A percentile compares a stretch with the other conserved stretches of the same genome.
phyloP scores from a whole-genome alignment of 2,797 vertebrate species.

The Hypotaenidia okinawae region DNA sequence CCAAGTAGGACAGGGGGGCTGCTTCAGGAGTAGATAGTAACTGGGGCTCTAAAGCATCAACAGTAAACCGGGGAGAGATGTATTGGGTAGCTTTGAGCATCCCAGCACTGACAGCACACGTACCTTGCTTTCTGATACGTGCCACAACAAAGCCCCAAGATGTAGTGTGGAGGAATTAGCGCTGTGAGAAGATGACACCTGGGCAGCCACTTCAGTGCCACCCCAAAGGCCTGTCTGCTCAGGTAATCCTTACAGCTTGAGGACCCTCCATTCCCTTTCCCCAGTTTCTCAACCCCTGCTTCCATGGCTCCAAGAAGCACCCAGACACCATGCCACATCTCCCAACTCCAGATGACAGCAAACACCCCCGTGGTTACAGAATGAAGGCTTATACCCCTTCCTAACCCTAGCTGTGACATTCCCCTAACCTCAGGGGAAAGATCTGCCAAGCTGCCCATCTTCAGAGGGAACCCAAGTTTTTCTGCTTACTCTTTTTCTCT shows the following conservation, averaged over 20 bases:
- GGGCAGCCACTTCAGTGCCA: neutral
- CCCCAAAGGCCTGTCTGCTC: neutral
- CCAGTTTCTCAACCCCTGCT: neutral
- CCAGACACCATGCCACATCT: neutral
- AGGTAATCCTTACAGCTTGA: neutral
- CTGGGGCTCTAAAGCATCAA: neutral
- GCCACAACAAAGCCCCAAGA: neutral
- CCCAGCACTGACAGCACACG: neutral
- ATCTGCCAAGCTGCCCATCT: neutral
- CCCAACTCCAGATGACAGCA: neutral
- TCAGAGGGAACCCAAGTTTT: neutral
- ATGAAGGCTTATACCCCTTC: neutral
- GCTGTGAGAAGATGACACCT: neutral
- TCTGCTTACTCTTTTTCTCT: conserved; percentile 93
- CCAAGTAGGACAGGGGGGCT: neutral
- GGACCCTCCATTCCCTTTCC: neutral
- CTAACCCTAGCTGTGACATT: neutral
- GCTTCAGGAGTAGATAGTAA: neutral
- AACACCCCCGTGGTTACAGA: neutral
- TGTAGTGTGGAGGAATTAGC: rapidly evolving
- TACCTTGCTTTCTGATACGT: rapidly evolving
- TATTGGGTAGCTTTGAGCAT: neutral
- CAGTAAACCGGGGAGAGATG: neutral
- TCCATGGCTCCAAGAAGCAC: neutral
- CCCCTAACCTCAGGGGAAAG: neutral